phyloP scores from a whole-genome alignment of 2,888 invertebrate genomes.

The Melitaea athalia region DNA sequence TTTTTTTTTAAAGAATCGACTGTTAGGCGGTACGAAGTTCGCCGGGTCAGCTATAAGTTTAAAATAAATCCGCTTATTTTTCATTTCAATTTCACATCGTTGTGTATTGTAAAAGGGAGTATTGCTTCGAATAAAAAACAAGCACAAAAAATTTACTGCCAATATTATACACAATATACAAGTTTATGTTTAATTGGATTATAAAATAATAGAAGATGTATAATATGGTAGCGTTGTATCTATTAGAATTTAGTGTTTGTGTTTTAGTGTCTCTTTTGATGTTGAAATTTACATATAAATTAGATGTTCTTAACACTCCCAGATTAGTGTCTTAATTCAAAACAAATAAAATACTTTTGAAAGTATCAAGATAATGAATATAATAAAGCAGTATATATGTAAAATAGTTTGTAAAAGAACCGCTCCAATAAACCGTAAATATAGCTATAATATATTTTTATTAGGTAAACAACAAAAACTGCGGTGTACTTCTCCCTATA shows the following conservation, averaged over 20 bases:
- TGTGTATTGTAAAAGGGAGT: background rate
- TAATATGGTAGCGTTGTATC: conserved; percentile 13
- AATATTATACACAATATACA: background rate
- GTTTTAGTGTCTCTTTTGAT: conserved; percentile 26
- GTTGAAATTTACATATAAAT: conserved; percentile 23
- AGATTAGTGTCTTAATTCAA: background rate
- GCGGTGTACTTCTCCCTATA: conserved; percentile 29
- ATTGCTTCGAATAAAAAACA: background rate
- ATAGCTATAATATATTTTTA: conserved; percentile 38
- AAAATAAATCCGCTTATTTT: background rate
- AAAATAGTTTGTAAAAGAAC: conserved; percentile 18
- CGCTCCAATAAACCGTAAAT: conserved; percentile 36
- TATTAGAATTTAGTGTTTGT: conserved; percentile 5
- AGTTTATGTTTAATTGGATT: background rate
- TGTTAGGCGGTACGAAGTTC: too few relatives aligned
- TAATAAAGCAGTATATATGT: background rate
- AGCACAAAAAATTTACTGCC: background rate
- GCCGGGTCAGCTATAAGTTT: too few relatives aligned
- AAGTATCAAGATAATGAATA: background rate
- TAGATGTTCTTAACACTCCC: background rate
- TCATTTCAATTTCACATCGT: background rate
- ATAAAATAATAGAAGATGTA: background rate
- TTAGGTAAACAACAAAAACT: conserved; percentile 39
- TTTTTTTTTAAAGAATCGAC: too few relatives aligned
- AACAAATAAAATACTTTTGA: background rate